Evolutionary conservation across 1,140 invertebrate genomes (phyloP).

Genomic region (Cotesia chilonis): DNA sequence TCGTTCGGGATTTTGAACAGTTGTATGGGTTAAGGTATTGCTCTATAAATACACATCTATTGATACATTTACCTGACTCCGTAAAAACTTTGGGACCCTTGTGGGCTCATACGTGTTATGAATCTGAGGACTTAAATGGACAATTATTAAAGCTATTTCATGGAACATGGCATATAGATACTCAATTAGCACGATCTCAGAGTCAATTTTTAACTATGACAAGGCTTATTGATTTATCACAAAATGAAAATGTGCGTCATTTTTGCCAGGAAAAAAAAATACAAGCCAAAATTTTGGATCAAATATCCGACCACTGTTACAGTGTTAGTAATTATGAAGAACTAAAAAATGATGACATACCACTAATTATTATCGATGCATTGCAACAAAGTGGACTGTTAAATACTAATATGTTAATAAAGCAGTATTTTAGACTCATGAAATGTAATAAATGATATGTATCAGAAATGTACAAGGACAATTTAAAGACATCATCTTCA

Average conservation of each 20-base stretch:
- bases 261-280: not conserved
- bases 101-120: conserved; percentile 13
- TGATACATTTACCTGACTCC: conserved; percentile 17
- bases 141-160: conserved; percentile 21
- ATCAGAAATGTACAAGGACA: not conserved
- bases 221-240: not conserved
- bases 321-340: not conserved
- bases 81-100: conserved; percentile 22
- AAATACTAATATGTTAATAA: not conserved
- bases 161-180: conserved; percentile 17
- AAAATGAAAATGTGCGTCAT: not conserved
- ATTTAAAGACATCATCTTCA: not conserved
- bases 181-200: conserved; percentile 12
- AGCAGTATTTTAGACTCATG: conserved; percentile 7
- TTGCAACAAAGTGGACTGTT: not conserved
- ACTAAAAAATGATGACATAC: not conserved
- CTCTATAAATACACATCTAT: conserved; percentile 18
- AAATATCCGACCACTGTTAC: conserved; percentile 6
- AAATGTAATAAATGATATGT: not conserved
- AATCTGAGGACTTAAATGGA: conserved; percentile 14
- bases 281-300: conserved; percentile 11
- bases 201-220: conserved; percentile 8
- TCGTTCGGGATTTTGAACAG: not conserved
- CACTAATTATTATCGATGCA: not conserved
- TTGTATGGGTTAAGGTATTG: conserved; percentile 14